Percentiles rank a stretch among this genome's conserved stretches.
These are phyloP conservation scores for Hypocryptadius cinnamomeus DNA, from an alignment of 2,113 vertebrate genomes.

Conservation along the genomic window DNA sequence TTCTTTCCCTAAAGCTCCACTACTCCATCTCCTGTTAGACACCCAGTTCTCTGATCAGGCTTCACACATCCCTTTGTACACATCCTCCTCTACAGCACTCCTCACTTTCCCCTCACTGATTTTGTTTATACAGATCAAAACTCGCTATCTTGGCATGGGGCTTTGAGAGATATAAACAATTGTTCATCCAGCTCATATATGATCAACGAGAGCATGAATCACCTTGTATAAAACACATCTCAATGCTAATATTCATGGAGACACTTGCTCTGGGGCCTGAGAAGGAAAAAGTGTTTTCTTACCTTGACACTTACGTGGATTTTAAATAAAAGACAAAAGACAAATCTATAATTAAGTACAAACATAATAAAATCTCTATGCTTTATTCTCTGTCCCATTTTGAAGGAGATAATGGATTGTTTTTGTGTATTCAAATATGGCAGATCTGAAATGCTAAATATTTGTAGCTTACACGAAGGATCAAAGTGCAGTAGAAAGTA, in stretches of 20 bases:
- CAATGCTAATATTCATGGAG: not conserved
- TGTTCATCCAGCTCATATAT: not conserved
- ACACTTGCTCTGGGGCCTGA: not conserved
- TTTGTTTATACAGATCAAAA: not conserved
- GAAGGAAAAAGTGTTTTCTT: not conserved
- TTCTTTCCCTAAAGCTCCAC: not conserved
- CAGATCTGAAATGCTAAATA: not conserved
- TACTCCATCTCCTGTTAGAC: not conserved
- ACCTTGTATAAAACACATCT: not conserved
- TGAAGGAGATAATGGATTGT: not conserved
- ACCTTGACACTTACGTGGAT: not conserved
- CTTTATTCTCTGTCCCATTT: not conserved
- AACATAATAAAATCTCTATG: not conserved
- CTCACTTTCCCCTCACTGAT: not conserved
- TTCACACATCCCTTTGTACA: not conserved
- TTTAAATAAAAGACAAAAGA: not conserved
- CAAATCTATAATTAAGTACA: not conserved
- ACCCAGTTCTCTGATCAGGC: not conserved
- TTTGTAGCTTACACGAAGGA: not conserved
- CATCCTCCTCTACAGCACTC: not conserved
- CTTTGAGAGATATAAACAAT: not conserved
- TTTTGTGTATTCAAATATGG: not conserved
- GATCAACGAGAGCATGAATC: not conserved
- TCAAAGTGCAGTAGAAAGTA: conserved; percentile 2
- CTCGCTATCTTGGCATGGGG: fast-evolving